Base-by-base conservation (phyloP, 2,797 vertebrate genomes). In the Peromyscus melanophrys region DNA sequence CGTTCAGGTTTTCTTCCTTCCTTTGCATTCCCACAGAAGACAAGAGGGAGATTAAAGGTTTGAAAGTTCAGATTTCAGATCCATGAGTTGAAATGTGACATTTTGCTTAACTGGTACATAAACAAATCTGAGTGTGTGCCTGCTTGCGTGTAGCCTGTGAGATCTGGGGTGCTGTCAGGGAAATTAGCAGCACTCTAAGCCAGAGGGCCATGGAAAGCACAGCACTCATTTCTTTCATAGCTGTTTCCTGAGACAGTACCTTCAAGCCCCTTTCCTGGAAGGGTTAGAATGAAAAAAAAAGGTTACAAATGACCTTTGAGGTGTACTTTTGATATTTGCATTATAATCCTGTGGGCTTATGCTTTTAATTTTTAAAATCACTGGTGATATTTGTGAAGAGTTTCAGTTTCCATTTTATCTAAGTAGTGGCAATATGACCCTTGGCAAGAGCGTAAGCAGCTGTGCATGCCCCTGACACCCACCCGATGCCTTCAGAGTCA, bases 351-450 rank as follows among this genome's bases (percentile, higher is more conserved):
- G 85, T 95, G 78, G 75, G 80, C 29, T 96, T 92, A 85, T 73
- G 61, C 75, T 90, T 97, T 95, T 91, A 94, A 92, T 96, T 97
- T 93, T 97, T 89, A 89, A 69, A 94, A 59, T 84, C 94, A 65
- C 57, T 83, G 52, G 88, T 90, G 85, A n/a, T 96, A 34, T 92
- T 95, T 97, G 81, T 92, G 75, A 95, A 90, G 92, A 88, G 14
- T 92, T 86, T 94, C 78, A 76, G 49, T 96, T 96, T 84, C 77
- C 71, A 73, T 11, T 94, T 65, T 82, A 52, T 96, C 89, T 92
- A 67, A 90, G 49, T 59, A 59, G 55, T 78, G 34, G 23, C 1
- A 0, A 4, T 83, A 14, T 59, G 87, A 84, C 61, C 6, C 37
- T 94, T 81, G 55, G 84, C 57, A 82, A 89, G 73, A 89, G 63